Base-by-base conservation (phyloP, 1,140 invertebrate genomes). In the Drosophila biarmipes region DNA sequence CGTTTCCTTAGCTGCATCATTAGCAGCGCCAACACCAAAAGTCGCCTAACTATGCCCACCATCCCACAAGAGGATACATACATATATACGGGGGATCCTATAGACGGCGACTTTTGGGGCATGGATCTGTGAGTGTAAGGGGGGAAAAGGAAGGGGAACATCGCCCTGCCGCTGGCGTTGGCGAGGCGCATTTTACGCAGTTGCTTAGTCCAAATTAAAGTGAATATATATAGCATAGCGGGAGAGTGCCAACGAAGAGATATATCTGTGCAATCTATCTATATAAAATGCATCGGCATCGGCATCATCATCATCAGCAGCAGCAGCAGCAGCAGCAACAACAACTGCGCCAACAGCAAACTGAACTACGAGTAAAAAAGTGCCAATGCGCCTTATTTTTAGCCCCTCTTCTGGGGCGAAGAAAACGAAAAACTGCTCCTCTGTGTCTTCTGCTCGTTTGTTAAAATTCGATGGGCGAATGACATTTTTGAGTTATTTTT, bases 401-500 rank as follows among this genome's bases (percentile, higher is more conserved):
- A 69, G 66, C 49, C 64, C 49, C 49, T 69, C 66, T 69, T 69
- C 66, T 69, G 66, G 66, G 66, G 66, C 66, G 66, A 69, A 42
- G 62, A 48, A 49, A 24, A 24, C 24, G 24, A 24, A 24, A 24
- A 29, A 54, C 62, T 53, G 29, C 64, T 45, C 66, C 66, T 42
- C 57, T 52, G 80, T 31, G 8, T 31, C 29, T 31, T 15, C 40
- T 43, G 40, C 81, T 89, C 84, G 84, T 89, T 89, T 89, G 84
- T 89, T 89, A 84, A 90, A 84, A 89, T 89, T 89, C 84, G 84
- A 89, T 89, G 84, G 84, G 84, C 84, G 84, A 89, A 89, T 89
- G 84, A 89, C 84, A 89, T 89, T 89, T 89, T 89, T 89, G 85
- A 89, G 84, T 89, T 89, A 89, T 89, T 89, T 89, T 89, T 89